These are phyloP conservation scores for Procambarus clarkii DNA, from an alignment of 1,140 invertebrate genomes.

Conservation along the genomic window DNA sequence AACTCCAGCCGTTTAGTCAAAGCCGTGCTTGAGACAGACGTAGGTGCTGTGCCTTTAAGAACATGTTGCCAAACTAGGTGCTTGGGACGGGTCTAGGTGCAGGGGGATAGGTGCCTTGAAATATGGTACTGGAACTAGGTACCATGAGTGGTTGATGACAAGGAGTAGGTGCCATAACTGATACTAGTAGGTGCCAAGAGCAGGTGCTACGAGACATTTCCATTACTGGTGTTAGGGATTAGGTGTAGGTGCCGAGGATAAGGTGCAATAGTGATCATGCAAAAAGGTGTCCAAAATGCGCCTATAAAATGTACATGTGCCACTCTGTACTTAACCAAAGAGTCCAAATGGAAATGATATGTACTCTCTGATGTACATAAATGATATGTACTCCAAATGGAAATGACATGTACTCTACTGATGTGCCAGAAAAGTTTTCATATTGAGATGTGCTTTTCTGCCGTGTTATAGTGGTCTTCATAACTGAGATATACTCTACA, in stretches of 20 bases:
- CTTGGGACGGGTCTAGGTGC: background rate
- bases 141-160: too few relatives aligned
- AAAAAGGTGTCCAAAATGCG: background rate
- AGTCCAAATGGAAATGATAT: background rate
- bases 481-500: too few relatives aligned
- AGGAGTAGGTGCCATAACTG: background rate
- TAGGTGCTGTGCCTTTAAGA: background rate
- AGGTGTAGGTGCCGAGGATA: background rate
- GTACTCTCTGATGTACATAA: too few relatives aligned
- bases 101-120: background rate
- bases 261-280: background rate
- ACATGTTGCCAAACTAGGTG: background rate
- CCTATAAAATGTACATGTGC: background rate
- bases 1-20: background rate
- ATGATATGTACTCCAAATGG: too few relatives aligned
- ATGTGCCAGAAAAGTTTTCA: too few relatives aligned
- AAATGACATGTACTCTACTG: too few relatives aligned
- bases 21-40: background rate
- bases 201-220: background rate
- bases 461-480: too few relatives aligned
- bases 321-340: background rate
- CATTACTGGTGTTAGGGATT: background rate
- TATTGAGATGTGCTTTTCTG: background rate
- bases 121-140: background rate
- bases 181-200: slow-evolving; percentile 8